Percentiles rank a stretch among this genome's conserved stretches.
These are phyloP conservation scores for Papio anubis DNA, from an alignment of 2,113 vertebrate species.

Conservation along the genomic window DNA sequence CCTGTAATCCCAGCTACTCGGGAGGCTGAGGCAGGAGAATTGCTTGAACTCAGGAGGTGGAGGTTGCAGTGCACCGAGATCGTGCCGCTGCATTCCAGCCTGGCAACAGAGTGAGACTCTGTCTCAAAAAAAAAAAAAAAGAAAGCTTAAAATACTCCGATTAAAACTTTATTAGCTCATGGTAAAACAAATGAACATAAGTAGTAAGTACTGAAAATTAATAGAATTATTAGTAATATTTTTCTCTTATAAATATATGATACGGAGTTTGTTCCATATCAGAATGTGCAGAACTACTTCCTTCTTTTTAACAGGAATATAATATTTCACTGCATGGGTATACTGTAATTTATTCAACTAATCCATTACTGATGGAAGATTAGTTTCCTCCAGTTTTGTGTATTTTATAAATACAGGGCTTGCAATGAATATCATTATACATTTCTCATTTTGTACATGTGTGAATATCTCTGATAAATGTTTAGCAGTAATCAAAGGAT, in stretches of 20 bases:
- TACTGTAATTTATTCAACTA: not conserved
- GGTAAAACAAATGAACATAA: not conserved
- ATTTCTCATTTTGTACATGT: not conserved
- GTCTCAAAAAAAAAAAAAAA: not conserved
- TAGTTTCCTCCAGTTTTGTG: not conserved
- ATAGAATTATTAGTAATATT: conserved; percentile 13
- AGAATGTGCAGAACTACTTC: not conserved
- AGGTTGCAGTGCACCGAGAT: too few species aligned
- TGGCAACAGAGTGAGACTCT: too few species aligned
- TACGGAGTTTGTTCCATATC: not conserved
- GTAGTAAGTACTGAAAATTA: not conserved
- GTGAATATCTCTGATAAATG: not conserved
- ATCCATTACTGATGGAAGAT: not conserved
- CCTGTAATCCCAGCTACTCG: too few species aligned
- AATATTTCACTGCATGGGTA: not conserved
- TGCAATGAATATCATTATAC: not conserved
- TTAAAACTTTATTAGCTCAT: not conserved
- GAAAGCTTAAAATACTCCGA: not conserved
- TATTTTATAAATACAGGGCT: not conserved
- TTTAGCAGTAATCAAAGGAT: not conserved
- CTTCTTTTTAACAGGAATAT: not conserved
- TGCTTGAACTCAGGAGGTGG: too few species aligned
- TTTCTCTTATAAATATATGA: not conserved
- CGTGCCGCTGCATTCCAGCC: too few species aligned
- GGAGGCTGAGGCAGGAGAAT: too few species aligned